A percentile compares a stretch with the other conserved stretches of the same genome.
Conservation (phyloP, 2,797 vertebrate genomes). For the Psittacula echo region DNA sequence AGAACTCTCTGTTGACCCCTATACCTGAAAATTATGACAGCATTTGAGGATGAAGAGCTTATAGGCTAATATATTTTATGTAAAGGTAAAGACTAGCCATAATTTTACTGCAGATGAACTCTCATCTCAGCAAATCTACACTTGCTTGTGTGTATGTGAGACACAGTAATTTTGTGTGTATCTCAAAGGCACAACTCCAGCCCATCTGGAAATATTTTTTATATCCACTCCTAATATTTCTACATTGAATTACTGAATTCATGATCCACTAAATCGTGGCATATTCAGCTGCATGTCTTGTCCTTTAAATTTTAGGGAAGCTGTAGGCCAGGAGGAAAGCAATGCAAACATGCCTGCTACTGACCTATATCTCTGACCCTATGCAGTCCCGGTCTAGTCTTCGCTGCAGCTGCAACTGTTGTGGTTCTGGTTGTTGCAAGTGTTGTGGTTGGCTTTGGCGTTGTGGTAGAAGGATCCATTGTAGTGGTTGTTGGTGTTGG, state of each 20-base stretch:
- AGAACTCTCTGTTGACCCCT: neutral
- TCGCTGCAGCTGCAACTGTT: slow-evolving; percentile 50
- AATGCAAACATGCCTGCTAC: neutral
- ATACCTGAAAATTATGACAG: neutral
- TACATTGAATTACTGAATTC: neutral
- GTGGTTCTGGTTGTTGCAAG: slow-evolving; percentile 32
- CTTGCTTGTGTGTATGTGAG: neutral
- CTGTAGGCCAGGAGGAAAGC: neutral
- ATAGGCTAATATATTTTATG: neutral
- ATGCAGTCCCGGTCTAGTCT: slow-evolving; percentile 74
- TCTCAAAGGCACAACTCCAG: neutral
- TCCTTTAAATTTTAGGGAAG: neutral
- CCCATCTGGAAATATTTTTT: neutral
- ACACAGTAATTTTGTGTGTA: neutral
- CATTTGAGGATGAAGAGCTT: neutral
- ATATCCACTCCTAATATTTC: neutral
- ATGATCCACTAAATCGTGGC: neutral
- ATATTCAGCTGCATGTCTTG: neutral
- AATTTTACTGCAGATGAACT: neutral
- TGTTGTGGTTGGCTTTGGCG: slow-evolving; percentile 52
- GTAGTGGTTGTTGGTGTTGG: neutral
- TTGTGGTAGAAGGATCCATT: neutral
- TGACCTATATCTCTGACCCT: slow-evolving; percentile 87
- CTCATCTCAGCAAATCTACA: neutral
- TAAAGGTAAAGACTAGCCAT: neutral